phyloP scores from a whole-genome alignment of 2,113 vertebrate species.

The Gadus chalcogrammus region DNA sequence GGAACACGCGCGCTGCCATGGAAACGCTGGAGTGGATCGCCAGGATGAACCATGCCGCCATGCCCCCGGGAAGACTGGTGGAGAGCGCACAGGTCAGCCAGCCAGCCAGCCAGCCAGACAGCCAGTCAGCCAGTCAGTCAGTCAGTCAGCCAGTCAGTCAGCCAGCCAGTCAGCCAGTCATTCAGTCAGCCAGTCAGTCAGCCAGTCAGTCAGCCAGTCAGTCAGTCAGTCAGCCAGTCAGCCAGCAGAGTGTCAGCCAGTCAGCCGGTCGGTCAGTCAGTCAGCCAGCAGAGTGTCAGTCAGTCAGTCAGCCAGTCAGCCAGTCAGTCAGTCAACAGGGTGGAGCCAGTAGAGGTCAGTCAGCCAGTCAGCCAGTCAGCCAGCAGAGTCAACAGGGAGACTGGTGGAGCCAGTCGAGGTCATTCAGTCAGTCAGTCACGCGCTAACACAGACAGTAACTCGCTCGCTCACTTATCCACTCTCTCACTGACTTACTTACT shows the following conservation, averaged over 20 bases:
- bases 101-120: too few relatives aligned
- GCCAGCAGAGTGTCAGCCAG: too few relatives aligned
- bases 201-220: neutral
- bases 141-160: too few relatives aligned
- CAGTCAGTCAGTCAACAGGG: too few relatives aligned
- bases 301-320: neutral
- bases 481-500: neutral
- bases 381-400: too few relatives aligned
- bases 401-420: neutral
- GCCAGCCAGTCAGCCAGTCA: too few relatives aligned
- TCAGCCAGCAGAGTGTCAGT: too few relatives aligned
- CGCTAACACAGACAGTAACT: neutral
- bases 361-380: neutral
- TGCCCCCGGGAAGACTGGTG: conserved; percentile 80
- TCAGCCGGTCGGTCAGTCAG: too few relatives aligned
- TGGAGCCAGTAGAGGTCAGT: neutral
- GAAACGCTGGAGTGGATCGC: conserved; percentile 80
- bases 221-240: too few relatives aligned
- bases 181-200: neutral
- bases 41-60: conserved; percentile 68
- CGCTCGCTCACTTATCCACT: neutral
- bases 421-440: neutral
- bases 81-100: conserved; percentile 73
- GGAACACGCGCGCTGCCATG: conserved; percentile 74
- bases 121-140: too few relatives aligned